Evolutionary conservation across 2,888 invertebrate genomes (phyloP), one percentile per base, ranked within the genome.

Genomic region (Nomada lathburiana): DNA sequence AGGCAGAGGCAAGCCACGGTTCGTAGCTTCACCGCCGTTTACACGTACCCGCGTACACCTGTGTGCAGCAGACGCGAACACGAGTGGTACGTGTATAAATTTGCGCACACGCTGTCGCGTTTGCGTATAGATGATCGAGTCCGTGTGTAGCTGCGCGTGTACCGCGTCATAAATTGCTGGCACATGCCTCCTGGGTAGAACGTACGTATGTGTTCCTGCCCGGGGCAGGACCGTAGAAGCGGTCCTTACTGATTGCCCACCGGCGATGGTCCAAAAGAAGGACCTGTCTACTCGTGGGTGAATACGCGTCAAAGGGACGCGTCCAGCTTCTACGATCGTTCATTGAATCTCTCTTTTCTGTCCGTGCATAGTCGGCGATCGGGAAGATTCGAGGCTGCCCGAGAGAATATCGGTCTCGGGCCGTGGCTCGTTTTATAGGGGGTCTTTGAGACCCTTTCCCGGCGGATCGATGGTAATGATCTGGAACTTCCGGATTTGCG

Each of bases 301-400:
- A 82, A 83, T 78, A 75, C 73, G 67, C 82, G 79, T 88, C 88
- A 88, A 89, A 89, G 88, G 79, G 67, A 80, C 82, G 50, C 44
- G 74, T 88, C 84, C 82, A 81, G 88, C 85, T 87, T 89, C 85
- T 88, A 89, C 86, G 82, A 90, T 89, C 88, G 87, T 86, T 90
- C 90, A 90, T 91, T 90, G 89, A 88, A 90, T 88, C 81, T 71
- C 62, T 82, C 62, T 55, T 63, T 72, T 52, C 7, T 59, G 71
- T 55, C 59, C 80, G 42, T 20, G 81, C 75, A 86, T 83, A 82
- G 83, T 74, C 76, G 65, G 29, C 72, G 70, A 86, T 80, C 64
- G 63, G 36, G 26, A 42, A 7, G 53, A 62, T 47, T 29, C 52
- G 52, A 47, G 10, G 16, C 4, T 2, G n/a, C 3, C 36, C 50